A percentile compares a stretch with the other conserved stretches of the same genome.
phyloP scores from a whole-genome alignment of 1,140 invertebrate species.

The Drosophila repletoides region DNA sequence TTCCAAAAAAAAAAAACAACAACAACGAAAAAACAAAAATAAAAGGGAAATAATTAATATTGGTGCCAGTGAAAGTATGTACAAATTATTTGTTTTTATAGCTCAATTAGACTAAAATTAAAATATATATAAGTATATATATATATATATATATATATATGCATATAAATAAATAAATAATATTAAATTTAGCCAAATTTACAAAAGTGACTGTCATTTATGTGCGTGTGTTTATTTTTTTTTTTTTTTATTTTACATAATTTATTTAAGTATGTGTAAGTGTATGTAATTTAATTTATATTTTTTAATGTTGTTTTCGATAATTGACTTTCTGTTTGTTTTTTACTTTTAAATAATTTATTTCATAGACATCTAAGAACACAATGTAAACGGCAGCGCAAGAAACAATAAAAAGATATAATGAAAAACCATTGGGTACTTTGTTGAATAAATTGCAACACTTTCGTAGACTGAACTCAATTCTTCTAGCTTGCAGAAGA shows the following conservation, averaged over 20 bases:
- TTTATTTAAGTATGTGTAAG: constrained; percentile 35
- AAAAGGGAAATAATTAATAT: constrained; percentile 36
- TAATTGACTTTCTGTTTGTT: constrained; percentile 65
- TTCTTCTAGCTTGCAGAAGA: too few relatives aligned
- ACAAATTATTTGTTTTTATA: constrained; percentile 64
- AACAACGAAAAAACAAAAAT: too few relatives aligned
- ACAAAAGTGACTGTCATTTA: constrained; percentile 59
- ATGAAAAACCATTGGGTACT: not conserved
- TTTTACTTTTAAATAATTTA: constrained; percentile 77
- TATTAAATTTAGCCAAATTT: constrained; percentile 59
- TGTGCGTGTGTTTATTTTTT: too few relatives aligned
- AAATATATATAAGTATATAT: not conserved
- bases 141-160: too few relatives aligned
- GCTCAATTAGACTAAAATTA: constrained; percentile 51
- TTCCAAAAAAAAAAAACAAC: not conserved
- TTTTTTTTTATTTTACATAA: constrained; percentile 46
- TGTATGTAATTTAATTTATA: constrained; percentile 26
- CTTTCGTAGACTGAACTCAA: too few relatives aligned
- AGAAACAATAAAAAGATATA: constrained; percentile 30
- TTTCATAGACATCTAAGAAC: constrained; percentile 42
- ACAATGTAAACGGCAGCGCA: constrained; percentile 32
- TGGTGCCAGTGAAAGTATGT: constrained; percentile 77
- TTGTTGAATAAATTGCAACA: too few relatives aligned
- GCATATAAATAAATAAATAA: constrained; percentile 9
- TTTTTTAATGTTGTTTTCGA: constrained; percentile 63